Base-by-base conservation (phyloP, 2,797 vertebrate genomes). In the Anabacerthia variegaticeps region DNA sequence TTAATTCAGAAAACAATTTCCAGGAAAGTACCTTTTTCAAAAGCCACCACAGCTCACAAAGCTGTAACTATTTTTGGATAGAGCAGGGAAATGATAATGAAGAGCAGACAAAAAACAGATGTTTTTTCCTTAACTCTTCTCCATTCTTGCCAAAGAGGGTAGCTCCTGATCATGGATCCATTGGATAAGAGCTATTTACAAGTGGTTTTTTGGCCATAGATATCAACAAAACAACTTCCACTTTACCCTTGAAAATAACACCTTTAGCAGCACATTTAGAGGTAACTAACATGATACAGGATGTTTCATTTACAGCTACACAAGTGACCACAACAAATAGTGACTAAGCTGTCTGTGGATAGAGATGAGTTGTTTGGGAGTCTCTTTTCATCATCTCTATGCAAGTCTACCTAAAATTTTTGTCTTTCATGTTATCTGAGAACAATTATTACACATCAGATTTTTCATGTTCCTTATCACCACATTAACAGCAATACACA, bases 91-190 rank as follows among this genome's bases (percentile, higher is more conserved):
- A n/a, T 9, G 2, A 18, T n/a, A 55, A 83, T 1, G 2, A 91
- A 49, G 34, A 43, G 5, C 12, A 68, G 12, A 62, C 7, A 54
- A 21, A 55, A 58, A 67, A 27, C 22, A 39, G 5, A 6, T 2
- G 18, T 20, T 37, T n/a, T 41, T 48, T 34, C 32, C 62, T 59
- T n/a, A 54, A 21, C 3, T 28, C 8, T 71, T 41, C 49, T 46
- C 12, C 17, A 41, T 71, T 82, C 28, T 18, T 44, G 5, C 10
- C 37, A 61, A 13, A 56, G 34, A 44, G 2, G 6, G 15, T 16
- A n/a, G 4, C 6, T 80, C 49, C 65, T 68, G 23, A 51, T 36
- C 4, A 3, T 2, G 4, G 36, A 37, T 1, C 0, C 13, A 14
- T 12, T 46, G 8, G 16, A 28, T 51, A 10, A 51, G 14, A 83